Evolutionary conservation across 2,113 vertebrate species (phyloP).

Genomic region (Hucho hucho): DNA sequence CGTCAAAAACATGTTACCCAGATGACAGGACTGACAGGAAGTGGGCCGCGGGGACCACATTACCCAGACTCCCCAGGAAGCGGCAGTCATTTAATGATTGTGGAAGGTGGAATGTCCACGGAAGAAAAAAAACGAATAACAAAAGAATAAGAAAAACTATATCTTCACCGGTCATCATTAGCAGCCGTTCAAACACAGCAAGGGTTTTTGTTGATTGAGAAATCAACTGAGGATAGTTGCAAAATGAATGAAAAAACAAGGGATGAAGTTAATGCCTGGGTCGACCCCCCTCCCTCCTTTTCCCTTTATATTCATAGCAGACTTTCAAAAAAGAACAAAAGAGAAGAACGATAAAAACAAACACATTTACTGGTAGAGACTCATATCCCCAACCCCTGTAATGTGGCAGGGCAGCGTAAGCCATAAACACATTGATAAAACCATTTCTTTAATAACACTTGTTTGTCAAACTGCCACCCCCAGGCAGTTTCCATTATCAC

Average conservation of each 20-base stretch:
- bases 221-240: conserved; percentile 23
- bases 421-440: conserved; percentile 74
- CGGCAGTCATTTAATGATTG: not conserved
- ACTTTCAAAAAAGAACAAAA: conserved; percentile 48
- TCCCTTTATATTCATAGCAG: conserved; percentile 33
- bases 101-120: not conserved
- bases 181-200: not conserved
- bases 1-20: conserved; percentile 13
- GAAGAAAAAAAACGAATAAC: not conserved
- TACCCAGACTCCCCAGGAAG: conserved; percentile 10
- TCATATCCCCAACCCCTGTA: conserved; percentile 42
- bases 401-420: conserved; percentile 21
- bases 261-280: too few species aligned
- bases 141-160: not conserved
- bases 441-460: conserved; percentile 75
- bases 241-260: conserved; percentile 1
- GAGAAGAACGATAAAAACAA: conserved; percentile 50
- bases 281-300: conserved; percentile 31
- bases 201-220: conserved; percentile 10
- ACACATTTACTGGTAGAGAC: conserved; percentile 57
- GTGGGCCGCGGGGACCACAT: conserved; percentile 12
- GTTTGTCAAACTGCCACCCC: conserved; percentile 75
- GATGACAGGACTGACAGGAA: conserved; percentile 7
- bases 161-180: not conserved
- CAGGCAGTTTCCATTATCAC: conserved; percentile 65